Evolutionary conservation across 2,113 vertebrate genomes (phyloP).

Genomic region (Bubalus kerabau): DNA sequence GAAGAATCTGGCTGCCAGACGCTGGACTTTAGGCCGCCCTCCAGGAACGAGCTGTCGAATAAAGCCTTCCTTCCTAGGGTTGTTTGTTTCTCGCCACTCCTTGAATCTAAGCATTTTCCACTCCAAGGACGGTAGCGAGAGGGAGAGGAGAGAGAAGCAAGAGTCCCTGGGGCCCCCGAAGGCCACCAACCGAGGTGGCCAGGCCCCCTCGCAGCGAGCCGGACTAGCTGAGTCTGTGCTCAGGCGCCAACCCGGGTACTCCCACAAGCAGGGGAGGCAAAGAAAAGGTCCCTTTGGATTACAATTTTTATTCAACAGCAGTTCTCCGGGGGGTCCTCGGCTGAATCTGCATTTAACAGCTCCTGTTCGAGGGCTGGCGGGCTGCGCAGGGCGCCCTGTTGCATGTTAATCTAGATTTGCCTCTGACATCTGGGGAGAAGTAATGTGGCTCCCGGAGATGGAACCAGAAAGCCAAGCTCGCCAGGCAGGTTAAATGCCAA

Average conservation of each 20-base stretch:
- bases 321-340: constrained; percentile 55
- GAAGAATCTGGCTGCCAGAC: not conserved
- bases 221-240: not conserved
- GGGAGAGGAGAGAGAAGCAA: not conserved
- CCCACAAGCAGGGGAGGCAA: not conserved
- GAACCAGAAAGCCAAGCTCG: constrained; percentile 9
- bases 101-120: not conserved
- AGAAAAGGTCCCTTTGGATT: constrained; percentile 63
- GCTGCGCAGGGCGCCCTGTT: constrained; percentile 14
- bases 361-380: not conserved
- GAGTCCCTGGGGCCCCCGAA: not conserved
- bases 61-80: not conserved
- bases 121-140: not conserved
- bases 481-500: constrained; percentile 61
- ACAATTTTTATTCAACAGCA: constrained; percentile 73
- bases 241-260: not conserved
- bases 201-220: not conserved
- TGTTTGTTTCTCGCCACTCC: not conserved
- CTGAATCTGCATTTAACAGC: constrained; percentile 55
- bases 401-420: constrained; percentile 62
- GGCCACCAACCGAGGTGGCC: not conserved
- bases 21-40: not conserved
- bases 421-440: constrained; percentile 17
- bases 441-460: not conserved
- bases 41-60: not conserved